Evolutionary conservation across 53 echinoderm and acorn worm genomes (phyloP).

Genomic region (Paracentrotus lividus): DNA sequence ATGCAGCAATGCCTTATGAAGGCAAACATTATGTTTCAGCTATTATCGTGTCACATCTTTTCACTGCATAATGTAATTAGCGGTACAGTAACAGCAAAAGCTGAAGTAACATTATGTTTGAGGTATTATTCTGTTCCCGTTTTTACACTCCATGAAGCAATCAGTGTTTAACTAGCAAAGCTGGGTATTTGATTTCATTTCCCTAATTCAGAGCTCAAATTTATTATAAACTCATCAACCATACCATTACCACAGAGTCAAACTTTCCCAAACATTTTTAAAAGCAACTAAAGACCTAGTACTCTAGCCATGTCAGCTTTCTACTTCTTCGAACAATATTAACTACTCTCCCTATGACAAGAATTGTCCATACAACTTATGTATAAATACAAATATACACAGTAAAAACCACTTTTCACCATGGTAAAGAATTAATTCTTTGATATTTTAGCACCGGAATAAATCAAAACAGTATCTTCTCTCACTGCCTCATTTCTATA

Average conservation of each 20-base stretch:
- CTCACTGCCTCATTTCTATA: not conserved
- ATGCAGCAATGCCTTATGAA: too few relatives aligned
- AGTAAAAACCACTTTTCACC: constrained; percentile 33
- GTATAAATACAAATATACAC: constrained; percentile 6
- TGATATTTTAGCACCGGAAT: constrained; percentile 38
- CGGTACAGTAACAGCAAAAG: too few relatives aligned
- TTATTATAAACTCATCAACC: not conserved
- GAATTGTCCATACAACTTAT: not conserved
- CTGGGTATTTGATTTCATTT: not conserved
- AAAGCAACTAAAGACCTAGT: too few relatives aligned
- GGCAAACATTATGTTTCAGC: too few relatives aligned
- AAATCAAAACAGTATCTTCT: not conserved
- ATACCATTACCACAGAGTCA: not conserved
- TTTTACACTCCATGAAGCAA: too few relatives aligned
- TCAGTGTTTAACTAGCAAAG: not conserved
- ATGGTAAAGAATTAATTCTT: not conserved
- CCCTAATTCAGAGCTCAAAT: not conserved
- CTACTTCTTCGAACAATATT: not conserved
- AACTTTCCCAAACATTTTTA: not conserved
- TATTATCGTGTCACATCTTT: too few relatives aligned
- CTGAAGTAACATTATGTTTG: too few relatives aligned
- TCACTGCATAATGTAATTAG: too few relatives aligned
- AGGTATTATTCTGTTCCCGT: too few relatives aligned
- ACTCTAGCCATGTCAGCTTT: not conserved
- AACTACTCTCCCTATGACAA: not conserved